Evolutionary conservation across 2,113 vertebrate genomes (phyloP), one percentile per base, ranked within the genome.

Genomic region (Tringa solitaria): DNA sequence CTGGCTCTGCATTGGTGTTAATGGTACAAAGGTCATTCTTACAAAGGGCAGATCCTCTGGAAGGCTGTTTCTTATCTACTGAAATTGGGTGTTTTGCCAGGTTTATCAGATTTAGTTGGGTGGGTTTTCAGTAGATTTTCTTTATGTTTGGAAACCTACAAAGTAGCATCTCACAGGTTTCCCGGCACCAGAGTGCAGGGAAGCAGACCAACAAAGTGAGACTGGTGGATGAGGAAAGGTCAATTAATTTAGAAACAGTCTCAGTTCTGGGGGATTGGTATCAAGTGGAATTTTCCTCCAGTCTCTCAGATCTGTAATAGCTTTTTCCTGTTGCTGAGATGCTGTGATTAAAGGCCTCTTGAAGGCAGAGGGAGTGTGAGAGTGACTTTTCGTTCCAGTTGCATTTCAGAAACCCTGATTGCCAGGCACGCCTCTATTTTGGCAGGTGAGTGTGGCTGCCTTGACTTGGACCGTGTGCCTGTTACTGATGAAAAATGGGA

Each of bases 201-300:
- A 87, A 85, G 24, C 61, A 77, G 60, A 14, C 35, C 56, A 84
- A 68, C 48, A 64, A 28, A 77, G 57, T 63, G 78, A 87, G 69
- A 83, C 22, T 60, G 65, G 60, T 30, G 12, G 35, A 46, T 78
- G 57, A 48, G 72, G 64, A 91, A 65, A 79, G 79, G 84, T 70
- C 78, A 91, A 3, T 90, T 89, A 46, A 94, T 96, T 90, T 94
- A 89, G 73, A 70, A 96, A 45, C 37, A 32, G 48, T 59, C n/a
- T 75, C 61, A 32, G 18, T 88, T 95, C 77, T 64, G 43, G 81
- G 84, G 46, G 39, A 56, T 80, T 84, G 67, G 32, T 54, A 90
- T 84, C 53, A 82, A 89, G 76, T 65, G 78, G 82, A 85, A 80
- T 91, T 95, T 95, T 89, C 82, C 90, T 96, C 13, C 30, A 56